Conservation (phyloP, 2,113 vertebrate species). For the Cichladusa arquata region DNA sequence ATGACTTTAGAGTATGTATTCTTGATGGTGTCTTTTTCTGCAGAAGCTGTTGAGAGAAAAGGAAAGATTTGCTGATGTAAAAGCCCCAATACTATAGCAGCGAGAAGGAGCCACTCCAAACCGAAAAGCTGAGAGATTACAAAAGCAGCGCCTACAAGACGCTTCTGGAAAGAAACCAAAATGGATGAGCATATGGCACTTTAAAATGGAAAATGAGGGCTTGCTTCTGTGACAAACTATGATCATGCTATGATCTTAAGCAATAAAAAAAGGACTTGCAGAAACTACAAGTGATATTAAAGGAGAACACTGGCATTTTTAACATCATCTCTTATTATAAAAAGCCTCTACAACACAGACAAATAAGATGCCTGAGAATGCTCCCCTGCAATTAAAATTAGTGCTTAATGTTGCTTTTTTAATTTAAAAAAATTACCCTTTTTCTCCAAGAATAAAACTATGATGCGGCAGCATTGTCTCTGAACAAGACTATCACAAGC, state of each 20-base stretch:
- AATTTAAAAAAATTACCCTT: background rate
- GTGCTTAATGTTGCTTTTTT: background rate
- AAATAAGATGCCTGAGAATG: background rate
- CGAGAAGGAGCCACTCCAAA: background rate
- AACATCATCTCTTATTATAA: background rate
- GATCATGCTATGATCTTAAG: background rate
- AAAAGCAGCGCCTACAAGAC: rapidly evolving
- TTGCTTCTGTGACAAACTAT: background rate
- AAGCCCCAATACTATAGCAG: background rate
- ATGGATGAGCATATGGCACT: background rate
- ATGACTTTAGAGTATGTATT: conserved; percentile 88
- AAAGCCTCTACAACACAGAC: background rate
- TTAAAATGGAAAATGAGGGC: background rate
- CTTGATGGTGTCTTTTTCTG: conserved; percentile 96
- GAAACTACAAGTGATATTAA: background rate
- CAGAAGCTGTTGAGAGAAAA: conserved; percentile 73
- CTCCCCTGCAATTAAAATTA: background rate
- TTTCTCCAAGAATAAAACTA: background rate
- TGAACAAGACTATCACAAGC: background rate
- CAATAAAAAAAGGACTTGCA: background rate
- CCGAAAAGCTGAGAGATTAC: background rate
- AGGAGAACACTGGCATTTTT: background rate
- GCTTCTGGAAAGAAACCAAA: background rate
- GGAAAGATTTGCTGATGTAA: background rate
- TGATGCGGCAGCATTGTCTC: background rate